A percentile compares a stretch with the other conserved stretches of the same genome.
These are phyloP conservation scores for Maniola hyperantus DNA, from an alignment of 2,888 invertebrate genomes.

Conservation along the genomic window DNA sequence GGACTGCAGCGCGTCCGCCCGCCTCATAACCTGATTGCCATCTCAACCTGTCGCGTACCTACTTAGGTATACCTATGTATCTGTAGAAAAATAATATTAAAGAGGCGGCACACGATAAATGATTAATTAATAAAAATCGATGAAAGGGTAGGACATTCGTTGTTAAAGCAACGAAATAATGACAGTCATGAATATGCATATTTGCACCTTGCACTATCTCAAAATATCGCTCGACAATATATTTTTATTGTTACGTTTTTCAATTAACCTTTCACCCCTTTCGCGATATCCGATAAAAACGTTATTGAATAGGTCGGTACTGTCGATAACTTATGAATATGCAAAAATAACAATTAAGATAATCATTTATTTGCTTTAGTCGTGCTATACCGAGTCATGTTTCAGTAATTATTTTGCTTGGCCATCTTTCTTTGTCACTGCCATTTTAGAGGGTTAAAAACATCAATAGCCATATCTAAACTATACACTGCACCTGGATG, in stretches of 20 bases:
- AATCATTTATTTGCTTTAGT: slow-evolving; percentile 66
- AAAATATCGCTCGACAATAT: slow-evolving; percentile 25
- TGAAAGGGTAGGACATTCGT: slow-evolving; percentile 2
- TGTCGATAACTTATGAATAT: slow-evolving; percentile 68
- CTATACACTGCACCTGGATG: neutral
- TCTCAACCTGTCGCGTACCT: too few relatives aligned
- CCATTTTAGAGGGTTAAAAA: slow-evolving; percentile 30
- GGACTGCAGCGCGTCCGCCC: too few relatives aligned
- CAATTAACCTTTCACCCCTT: slow-evolving; percentile 43
- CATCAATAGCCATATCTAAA: neutral
- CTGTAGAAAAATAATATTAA: neutral
- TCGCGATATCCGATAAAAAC: slow-evolving; percentile 31
- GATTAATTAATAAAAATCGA: slow-evolving; percentile 8
- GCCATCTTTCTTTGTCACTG: slow-evolving; percentile 34
- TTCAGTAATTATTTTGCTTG: slow-evolving; percentile 47
- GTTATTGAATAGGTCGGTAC: slow-evolving; percentile 40
- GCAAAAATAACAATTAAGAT: slow-evolving; percentile 72
- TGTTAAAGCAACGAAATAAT: slow-evolving; percentile 43
- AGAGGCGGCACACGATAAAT: neutral
- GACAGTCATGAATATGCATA: slow-evolving; percentile 72
- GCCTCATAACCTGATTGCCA: too few relatives aligned
- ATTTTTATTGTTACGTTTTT: slow-evolving; percentile 36
- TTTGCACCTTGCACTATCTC: slow-evolving; percentile 43
- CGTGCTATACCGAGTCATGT: slow-evolving; percentile 60
- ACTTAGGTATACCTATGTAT: too few relatives aligned